Evolutionary conservation across 2,797 vertebrate species (phyloP), one percentile per base, ranked within the genome.

Genomic region (Hipposideros larvatus): DNA sequence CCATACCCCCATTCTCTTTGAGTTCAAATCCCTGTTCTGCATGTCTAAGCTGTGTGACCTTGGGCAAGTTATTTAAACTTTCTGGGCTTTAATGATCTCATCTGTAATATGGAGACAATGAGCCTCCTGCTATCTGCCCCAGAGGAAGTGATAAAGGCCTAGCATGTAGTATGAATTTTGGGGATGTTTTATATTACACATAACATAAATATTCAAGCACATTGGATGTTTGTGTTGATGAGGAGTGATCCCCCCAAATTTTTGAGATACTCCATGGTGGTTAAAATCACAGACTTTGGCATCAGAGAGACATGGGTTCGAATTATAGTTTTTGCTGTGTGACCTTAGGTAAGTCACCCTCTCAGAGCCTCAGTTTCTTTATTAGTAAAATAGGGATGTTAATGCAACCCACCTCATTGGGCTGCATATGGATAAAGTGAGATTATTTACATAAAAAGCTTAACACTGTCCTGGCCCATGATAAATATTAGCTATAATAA

Each of bases 281-380:
- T 80, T 87, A 78, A 83, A 90, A 74, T 85, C 19, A 94, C 43
- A 46, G 77, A 90, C 51, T 87, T 94, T 68, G 61, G 66, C n/a
- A 53, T 82, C 63, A 66, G 66, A 92, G 53, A 86, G 48, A 79
- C 34, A 24, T 43, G 48, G 28, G 70, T 73, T 91, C 86, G 51
- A 21, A 87, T 94, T n/a, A n/a, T 14, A 96, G 24, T 26, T 94
- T 95, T 86, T 75, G n/a, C 68, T 96, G 8, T 91, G 31, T 74
- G 70, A 57, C 34, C 68, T 83, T 37, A 87, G 84, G 14, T 78
- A 77, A 94, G 37, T 91, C 68, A 91, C 59, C 7, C 11, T 86
- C 37, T 96, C 63, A 59, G 84, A 88, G 63, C 24, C 82, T 88
- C 31, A 9, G 53, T 77, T 55, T 94, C 63, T 93, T 74, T 90